Conservation (phyloP, 1,140 invertebrate species). For the Acromyrmex charruanus region DNA sequence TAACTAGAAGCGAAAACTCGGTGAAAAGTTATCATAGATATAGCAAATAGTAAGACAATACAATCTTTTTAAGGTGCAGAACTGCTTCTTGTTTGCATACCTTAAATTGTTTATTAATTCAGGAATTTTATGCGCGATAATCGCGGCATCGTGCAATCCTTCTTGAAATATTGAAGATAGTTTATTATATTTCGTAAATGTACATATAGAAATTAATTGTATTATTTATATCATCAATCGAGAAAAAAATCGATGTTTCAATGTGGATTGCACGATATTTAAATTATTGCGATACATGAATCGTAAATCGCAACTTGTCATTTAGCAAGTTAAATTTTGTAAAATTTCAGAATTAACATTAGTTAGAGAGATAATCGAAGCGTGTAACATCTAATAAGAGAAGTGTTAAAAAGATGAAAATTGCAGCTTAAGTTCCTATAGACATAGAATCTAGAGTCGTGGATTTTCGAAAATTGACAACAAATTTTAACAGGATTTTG, state of each 20-base stretch:
- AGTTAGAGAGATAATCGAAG: constrained; percentile 26
- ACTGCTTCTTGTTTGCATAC: constrained; percentile 9
- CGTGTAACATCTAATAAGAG: constrained; percentile 40
- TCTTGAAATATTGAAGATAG: not conserved
- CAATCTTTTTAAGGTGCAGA: not conserved
- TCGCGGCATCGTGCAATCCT: constrained; percentile 19
- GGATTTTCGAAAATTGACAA: constrained; percentile 38
- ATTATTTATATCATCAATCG: not conserved
- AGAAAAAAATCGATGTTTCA: not conserved
- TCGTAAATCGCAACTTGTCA: not conserved
- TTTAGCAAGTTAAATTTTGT: constrained; percentile 22
- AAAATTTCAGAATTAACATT: constrained; percentile 18
- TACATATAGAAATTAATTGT: not conserved
- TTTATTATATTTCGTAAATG: not conserved
- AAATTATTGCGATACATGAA: not conserved
- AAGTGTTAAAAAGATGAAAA: constrained; percentile 37
- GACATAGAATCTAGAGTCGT: constrained; percentile 3
- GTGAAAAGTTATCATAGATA: constrained; percentile 23
- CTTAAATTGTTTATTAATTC: not conserved
- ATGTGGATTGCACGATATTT: constrained; percentile 23
- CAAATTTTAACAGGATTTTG: not conserved
- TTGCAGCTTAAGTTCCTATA: constrained; percentile 16
- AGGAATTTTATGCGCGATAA: constrained; percentile 5
- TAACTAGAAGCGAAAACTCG: constrained; percentile 16
- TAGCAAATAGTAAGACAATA: constrained; percentile 12